Base-by-base conservation (phyloP, 2,888 invertebrate genomes). In the Microctonus aethiopoides region DNA sequence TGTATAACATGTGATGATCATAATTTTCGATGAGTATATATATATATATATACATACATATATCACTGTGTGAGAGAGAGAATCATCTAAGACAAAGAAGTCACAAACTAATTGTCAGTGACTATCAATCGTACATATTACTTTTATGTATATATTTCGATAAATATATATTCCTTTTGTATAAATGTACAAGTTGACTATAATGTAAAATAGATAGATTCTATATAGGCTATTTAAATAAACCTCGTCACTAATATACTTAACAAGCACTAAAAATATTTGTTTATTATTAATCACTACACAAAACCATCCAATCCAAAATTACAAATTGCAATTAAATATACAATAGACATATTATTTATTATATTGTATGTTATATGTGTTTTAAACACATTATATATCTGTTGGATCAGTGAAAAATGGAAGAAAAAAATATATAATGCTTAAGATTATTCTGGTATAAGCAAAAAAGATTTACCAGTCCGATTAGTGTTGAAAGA, bases 131-230 rank as follows among this genome's bases (percentile, higher is more conserved):
- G 9, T 46, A 16, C 16, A 46, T 41, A 41, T 60, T 26, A 61
- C 51, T 52, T n/a, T n/a, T n/a, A n/a, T n/a, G n/a, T n/a, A n/a
- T n/a, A n/a, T n/a, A n/a, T n/a, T n/a, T n/a, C n/a, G n/a, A n/a
- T 32, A 39, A 5, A 34, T 13, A 72, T 76, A 77, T 78, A 76
- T 72, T 75, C 78, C 70, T 83, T 83, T 82, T 83, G 83, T 84
- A 84, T 80, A 83, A 83, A 84, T 83, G 82, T 83, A 81, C 81
- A 81, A 77, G 74, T 34, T 13, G 46, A 36, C 60, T 68, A 70
- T 61, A 24, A 64, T 46, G 22, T 69, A 52, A 69, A 26, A 51
- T 59, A 59, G 57, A 64, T n/a, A n/a, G 51, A 68, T 13, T 51
- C 10, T 59, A 61, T 26, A 60, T 68, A 79, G 74, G 78, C 75